A percentile compares a stretch with the other conserved stretches of the same genome.
phyloP scores from a whole-genome alignment of 2,888 invertebrate genomes.

The Eueremaeus valkanovi region DNA sequence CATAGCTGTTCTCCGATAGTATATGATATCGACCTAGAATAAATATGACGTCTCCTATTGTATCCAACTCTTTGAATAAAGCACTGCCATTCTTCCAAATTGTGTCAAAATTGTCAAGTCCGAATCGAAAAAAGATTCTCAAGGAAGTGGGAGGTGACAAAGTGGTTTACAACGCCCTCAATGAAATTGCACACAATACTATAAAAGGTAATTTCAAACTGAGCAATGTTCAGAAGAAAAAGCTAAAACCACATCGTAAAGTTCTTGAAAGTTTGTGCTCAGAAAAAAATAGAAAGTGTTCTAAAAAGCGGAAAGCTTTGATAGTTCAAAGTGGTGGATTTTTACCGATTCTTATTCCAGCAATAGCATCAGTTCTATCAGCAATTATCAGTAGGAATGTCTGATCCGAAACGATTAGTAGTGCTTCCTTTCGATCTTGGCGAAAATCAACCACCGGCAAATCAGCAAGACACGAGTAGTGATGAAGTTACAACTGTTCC shows the following conservation, averaged over 20 bases:
- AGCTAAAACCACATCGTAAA: background rate
- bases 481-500: background rate
- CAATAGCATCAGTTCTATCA: background rate
- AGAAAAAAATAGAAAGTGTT: background rate
- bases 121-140: background rate
- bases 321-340: conserved; percentile 9
- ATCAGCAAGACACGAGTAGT: background rate
- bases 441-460: background rate
- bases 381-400: background rate
- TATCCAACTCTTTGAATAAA: background rate
- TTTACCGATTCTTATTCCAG: background rate
- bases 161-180: background rate
- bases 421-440: background rate
- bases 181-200: conserved; percentile 17
- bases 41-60: background rate
- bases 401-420: background rate
- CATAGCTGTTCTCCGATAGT: background rate
- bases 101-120: background rate
- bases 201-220: background rate
- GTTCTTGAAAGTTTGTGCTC: background rate
- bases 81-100: background rate
- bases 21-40: background rate
- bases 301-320: background rate
- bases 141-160: background rate
- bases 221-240: background rate